These are phyloP conservation scores for Euglossa dilemma DNA, from an alignment of 1,140 invertebrate genomes.

Conservation along the genomic window DNA sequence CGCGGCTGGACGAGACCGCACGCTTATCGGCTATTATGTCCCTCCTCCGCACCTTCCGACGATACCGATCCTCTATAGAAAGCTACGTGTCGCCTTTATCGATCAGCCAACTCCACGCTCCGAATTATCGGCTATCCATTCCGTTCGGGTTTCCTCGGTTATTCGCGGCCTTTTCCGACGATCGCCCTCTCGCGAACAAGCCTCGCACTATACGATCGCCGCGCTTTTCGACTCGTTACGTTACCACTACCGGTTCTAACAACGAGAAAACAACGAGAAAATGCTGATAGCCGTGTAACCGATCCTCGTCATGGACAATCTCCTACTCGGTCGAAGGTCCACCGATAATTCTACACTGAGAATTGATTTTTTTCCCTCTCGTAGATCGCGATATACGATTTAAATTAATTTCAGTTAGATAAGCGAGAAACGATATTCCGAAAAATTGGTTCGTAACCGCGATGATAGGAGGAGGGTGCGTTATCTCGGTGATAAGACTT, in stretches of 20 bases:
- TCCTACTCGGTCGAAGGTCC: too few species aligned
- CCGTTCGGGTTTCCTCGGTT: neutral
- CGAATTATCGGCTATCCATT: constrained; percentile 24
- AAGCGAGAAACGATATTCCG: neutral
- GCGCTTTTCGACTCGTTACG: too few species aligned
- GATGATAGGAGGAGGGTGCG: neutral
- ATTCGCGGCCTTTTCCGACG: neutral
- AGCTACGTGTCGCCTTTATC: constrained; percentile 29
- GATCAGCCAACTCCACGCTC: neutral
- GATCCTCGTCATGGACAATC: too few species aligned
- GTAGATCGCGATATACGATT: neutral
- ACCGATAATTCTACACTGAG: neutral
- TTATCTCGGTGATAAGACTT: constrained; percentile 34
- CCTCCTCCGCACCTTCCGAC: constrained; percentile 43
- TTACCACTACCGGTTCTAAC: too few species aligned
- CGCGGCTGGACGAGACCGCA: constrained; percentile 26
- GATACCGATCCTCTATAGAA: constrained; percentile 43
- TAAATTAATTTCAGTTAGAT: neutral
- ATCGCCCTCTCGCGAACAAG: too few species aligned
- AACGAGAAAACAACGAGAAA: too few species aligned
- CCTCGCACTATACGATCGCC: too few species aligned
- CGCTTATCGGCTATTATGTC: constrained; percentile 60
- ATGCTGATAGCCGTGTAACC: too few species aligned
- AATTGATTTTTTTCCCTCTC: neutral
- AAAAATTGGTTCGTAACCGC: constrained; percentile 22